These are phyloP conservation scores for Lasius fuliginosus DNA, from an alignment of 2,888 invertebrate genomes.

Conservation along the genomic window DNA sequence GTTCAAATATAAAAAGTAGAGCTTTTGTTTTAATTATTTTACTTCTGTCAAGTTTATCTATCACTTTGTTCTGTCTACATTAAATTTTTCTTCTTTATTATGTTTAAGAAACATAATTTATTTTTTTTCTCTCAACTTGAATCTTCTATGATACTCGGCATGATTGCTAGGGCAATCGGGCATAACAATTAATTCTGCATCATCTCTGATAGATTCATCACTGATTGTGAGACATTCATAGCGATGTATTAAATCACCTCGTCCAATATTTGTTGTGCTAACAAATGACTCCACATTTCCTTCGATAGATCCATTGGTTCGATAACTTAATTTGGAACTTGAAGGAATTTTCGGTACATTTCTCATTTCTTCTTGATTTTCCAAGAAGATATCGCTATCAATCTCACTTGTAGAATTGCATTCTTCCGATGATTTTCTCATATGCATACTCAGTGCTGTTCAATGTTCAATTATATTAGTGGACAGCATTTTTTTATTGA, in stretches of 20 bases:
- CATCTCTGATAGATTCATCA: not conserved
- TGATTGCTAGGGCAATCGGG: not conserved
- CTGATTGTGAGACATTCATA: not conserved
- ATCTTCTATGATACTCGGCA: not conserved
- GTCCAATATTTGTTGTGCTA: constrained; percentile 69
- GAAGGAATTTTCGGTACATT: not conserved
- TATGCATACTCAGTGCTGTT: constrained; percentile 39
- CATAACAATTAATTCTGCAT: not conserved
- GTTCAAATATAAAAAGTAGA: no score
- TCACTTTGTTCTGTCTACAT: not conserved
- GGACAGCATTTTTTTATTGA: not conserved
- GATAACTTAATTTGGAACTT: not conserved
- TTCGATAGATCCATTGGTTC: not conserved
- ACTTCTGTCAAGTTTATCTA: not conserved
- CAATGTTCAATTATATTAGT: constrained; percentile 15
- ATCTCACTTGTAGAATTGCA: constrained; percentile 75
- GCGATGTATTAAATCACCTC: not conserved
- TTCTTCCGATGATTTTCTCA: constrained; percentile 7
- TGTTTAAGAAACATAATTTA: not conserved
- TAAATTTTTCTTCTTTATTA: constrained; percentile 56
- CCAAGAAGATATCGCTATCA: not conserved
- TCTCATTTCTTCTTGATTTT: not conserved
- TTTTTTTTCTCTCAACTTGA: not conserved
- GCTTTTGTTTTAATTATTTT: not conserved
- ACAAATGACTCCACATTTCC: constrained; percentile 65